Evolutionary conservation across 2,888 invertebrate genomes (phyloP).

Genomic region (Apodemia duryi): DNA sequence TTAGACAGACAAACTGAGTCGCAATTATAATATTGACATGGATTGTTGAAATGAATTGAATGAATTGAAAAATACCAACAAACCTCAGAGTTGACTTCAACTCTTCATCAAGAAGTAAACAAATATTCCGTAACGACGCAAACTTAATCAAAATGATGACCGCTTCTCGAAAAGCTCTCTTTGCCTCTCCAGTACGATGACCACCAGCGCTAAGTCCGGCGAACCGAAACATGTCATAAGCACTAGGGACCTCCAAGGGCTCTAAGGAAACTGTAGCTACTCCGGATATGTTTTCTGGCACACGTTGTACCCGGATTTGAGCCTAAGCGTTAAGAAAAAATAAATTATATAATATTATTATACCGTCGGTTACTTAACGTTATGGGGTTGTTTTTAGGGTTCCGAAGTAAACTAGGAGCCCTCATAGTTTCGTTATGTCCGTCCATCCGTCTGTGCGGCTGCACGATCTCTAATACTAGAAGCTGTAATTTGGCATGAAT

Average conservation of each 20-base stretch:
- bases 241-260: conserved; percentile 55
- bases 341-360: too few species aligned
- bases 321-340: conserved; percentile 43
- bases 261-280: conserved; percentile 58
- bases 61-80: neutral
- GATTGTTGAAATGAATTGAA: too few species aligned
- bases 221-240: conserved; percentile 52
- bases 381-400: too few species aligned
- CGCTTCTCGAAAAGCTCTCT: conserved; percentile 61
- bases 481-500: too few species aligned
- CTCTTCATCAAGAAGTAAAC: conserved; percentile 57
- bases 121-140: conserved; percentile 67
- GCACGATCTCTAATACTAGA: too few species aligned
- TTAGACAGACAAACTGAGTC: too few species aligned
- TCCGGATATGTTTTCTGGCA: conserved; percentile 65
- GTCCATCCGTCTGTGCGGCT: too few species aligned
- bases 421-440: too few species aligned
- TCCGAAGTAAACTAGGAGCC: too few species aligned
- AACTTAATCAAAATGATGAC: conserved; percentile 67
- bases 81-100: conserved; percentile 63
- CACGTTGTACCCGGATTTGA: conserved; percentile 60
- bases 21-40: too few species aligned
- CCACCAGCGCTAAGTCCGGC: conserved; percentile 67
- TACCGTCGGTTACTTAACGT: too few species aligned
- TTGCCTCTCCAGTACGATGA: conserved; percentile 63